Base-by-base conservation (phyloP, 2,113 vertebrate species). In the Morone saxatilis region DNA sequence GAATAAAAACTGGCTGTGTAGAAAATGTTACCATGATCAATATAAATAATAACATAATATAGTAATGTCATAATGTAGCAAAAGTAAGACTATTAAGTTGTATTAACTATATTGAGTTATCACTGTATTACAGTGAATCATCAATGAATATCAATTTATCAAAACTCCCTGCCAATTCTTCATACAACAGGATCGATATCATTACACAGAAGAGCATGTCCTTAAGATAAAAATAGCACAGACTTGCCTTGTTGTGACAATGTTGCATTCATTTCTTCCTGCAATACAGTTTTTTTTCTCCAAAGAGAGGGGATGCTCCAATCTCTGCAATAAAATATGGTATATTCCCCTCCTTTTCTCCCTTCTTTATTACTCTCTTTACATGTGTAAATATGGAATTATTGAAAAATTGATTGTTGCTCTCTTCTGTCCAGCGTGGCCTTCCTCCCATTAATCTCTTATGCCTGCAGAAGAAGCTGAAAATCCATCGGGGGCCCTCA, bases 401-500 rank as follows among this genome's bases (percentile, higher is more conserved):
- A 94, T 93, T 86, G 90, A 87, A 86, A 88, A 91, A 94, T 91
- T 92, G 91, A 94, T 93, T 89, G 89, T 81, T 91, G 74, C 76
- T 83, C 84, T 90, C 56, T 71, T 90, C 87, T 88, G 87, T 88
- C 91, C 90, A 76, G 78, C 48, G 73, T 88, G 88, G 89, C 92
- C 87, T 85, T 91, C 85, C 88, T 92, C 75, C 93, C 93, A 93
- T 94, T 94, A 93, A 94, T 95, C 94, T 95, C 92, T 91, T 88
- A 89, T 85, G 93, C 91, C 68, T 84, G 89, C 83, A 87, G 81
- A 93, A 91, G 88, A 89, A 89, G 85, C 90, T 91, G 81, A 89
- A 93, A 95, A 96, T 95, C 95, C 91, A 96, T 95, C 94, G 90
- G 92, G 86, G 89, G 91, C 88, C 85, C 88, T 90, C 59, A 67